Evolutionary conservation across 2,113 vertebrate genomes (phyloP).

Genomic region (Corythoichthys haematopterus): DNA sequence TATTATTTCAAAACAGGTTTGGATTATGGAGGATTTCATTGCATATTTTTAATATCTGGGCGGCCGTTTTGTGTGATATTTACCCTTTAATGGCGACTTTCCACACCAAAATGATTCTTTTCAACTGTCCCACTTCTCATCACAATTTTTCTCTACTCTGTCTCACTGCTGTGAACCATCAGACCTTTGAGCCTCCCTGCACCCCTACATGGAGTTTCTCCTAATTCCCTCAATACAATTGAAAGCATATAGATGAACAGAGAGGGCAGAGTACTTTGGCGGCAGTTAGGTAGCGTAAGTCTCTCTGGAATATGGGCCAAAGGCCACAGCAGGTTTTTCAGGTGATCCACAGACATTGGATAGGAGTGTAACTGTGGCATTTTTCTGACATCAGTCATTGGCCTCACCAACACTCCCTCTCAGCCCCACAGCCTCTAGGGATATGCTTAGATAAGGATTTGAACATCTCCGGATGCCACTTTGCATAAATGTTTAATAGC

Average conservation of each 20-base stretch:
- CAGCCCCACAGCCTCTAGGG: slow-evolving; percentile 44
- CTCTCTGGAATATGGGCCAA: slow-evolving; percentile 43
- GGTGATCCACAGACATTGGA: slow-evolving; percentile 6
- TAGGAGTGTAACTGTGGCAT: slow-evolving; percentile 55
- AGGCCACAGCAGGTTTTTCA: slow-evolving; percentile 50
- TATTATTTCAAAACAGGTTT: too few relatives aligned
- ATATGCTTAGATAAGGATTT: slow-evolving; percentile 59
- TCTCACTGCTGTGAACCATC: slow-evolving; percentile 27
- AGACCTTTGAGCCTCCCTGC: slow-evolving; percentile 17
- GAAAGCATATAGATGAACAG: slow-evolving; percentile 12
- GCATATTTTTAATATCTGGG: too few relatives aligned
- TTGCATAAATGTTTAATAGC: slow-evolving; percentile 73
- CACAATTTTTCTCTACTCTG: slow-evolving; percentile 15
- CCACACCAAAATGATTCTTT: background rate
- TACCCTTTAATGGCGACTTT: background rate
- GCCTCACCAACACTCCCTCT: slow-evolving; percentile 39
- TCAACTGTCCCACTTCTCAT: slow-evolving; percentile 16
- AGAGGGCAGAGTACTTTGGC: slow-evolving; percentile 18
- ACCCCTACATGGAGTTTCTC: slow-evolving; percentile 21
- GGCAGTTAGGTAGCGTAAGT: slow-evolving; percentile 35
- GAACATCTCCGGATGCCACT: slow-evolving; percentile 70
- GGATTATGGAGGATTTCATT: too few relatives aligned
- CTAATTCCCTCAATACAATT: slow-evolving; percentile 13
- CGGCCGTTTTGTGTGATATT: too few relatives aligned
- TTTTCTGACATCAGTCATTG: slow-evolving; percentile 43